Conservation (phyloP, 2,797 vertebrate genomes). For the Gymnocypris eckloni region DNA sequence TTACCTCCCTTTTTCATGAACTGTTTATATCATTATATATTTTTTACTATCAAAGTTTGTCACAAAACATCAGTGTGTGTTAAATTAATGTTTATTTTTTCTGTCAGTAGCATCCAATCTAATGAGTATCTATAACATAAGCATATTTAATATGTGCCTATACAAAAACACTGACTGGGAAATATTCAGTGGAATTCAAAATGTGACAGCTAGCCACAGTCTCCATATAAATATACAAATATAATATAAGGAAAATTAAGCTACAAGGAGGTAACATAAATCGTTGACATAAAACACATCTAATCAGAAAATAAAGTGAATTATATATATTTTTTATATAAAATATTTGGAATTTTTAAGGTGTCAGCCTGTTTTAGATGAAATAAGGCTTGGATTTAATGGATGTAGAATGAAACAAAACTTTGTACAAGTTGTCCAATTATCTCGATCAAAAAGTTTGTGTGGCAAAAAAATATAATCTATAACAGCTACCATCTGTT, state of each 20-base stretch:
- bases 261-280: background rate
- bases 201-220: background rate
- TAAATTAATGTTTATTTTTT: background rate
- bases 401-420: conserved; percentile 67
- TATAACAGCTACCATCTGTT: conserved; percentile 77
- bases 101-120: no score
- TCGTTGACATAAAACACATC: background rate
- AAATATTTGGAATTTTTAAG: conserved; percentile 22
- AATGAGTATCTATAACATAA: background rate
- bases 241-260: background rate
- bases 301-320: background rate
- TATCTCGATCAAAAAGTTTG: conserved; percentile 80
- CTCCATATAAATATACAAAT: no score
- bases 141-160: background rate
- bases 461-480: conserved; percentile 59
- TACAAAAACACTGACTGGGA: background rate
- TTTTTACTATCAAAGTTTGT: no score
- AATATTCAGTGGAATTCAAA: background rate
- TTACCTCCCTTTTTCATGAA: no score
- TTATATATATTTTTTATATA: background rate
- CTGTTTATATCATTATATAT: no score
- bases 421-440: conserved; percentile 78
- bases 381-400: conserved; percentile 73
- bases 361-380: conserved; percentile 64
- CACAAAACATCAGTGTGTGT: background rate